Base-by-base conservation (phyloP, 2,113 vertebrate genomes). In the Rhinoptilus africanus region DNA sequence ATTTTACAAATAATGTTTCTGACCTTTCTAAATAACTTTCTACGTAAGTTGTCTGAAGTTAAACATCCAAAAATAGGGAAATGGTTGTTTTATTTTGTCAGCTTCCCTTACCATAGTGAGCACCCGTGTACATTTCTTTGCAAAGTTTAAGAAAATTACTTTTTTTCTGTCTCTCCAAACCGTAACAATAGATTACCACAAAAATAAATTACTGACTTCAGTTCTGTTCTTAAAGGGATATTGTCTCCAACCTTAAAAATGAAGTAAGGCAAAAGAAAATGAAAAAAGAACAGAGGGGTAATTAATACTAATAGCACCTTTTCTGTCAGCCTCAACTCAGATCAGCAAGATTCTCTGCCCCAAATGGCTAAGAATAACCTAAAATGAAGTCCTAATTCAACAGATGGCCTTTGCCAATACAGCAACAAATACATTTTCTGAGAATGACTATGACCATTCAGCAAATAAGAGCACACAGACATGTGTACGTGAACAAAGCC, bases 71-170 rank as follows among this genome's bases (percentile, higher is more conserved):
- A 89, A 51, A 62, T 13, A 67, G 66, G 39, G 5, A 30, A 84
- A 57, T 14, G 0, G 0, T 35, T n/a, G 3, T 4, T 60, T 68
- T 64, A 19, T 60, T 76, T 76, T 34, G 37, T 5, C 4, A 26
- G 21, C 68, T 68, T 74, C 21, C 8, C 22, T 84, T 91, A 10
- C 2, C 6, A 10, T 37, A 62, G 6, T 53, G 28, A 89, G 48
- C 51, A 74, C 21, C 5, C 14, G n/a, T 3, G 10, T 37, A 68
- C 2, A 75, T 39, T 64, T 68, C 22, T 71, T 51, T 71, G 9
- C 1, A 50, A 84, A 85, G 12, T 35, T 73, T 74, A 39, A 74
- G 34, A 22, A 85, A 71, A 87, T 32, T 0, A 63, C 18, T 78
- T 77, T 56, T 18, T 35, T 5, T 62, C 35, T 26, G 30, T 54